Evolutionary conservation across 2,113 vertebrate species (phyloP).

Genomic region (Dissostichus mawsoni): DNA sequence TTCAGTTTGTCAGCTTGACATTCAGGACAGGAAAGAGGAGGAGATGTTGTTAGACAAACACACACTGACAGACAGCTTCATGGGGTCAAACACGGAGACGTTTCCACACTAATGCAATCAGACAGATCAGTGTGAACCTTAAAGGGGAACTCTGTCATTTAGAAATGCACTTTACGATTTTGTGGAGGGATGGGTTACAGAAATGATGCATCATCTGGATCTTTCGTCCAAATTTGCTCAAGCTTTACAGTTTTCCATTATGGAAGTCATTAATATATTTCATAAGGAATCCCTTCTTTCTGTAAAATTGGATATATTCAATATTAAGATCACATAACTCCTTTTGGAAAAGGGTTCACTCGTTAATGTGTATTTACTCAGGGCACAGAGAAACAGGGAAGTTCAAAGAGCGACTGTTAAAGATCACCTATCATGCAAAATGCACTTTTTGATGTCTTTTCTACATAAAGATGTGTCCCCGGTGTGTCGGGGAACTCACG

Average conservation of each 20-base stretch:
- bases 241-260: background rate
- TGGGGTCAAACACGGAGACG: conserved; percentile 23
- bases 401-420: background rate
- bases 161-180: background rate
- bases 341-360: background rate
- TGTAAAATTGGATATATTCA: too few relatives aligned
- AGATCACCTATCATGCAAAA: too few relatives aligned
- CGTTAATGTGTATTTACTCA: background rate
- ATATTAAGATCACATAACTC: background rate
- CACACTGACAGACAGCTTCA: conserved; percentile 23
- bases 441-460: too few relatives aligned
- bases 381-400: background rate
- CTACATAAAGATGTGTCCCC: too few relatives aligned
- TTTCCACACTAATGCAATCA: conserved; percentile 31
- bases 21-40: conserved; percentile 37
- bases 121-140: conserved; percentile 1
- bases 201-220: background rate
- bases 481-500: too few relatives aligned
- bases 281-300: too few relatives aligned
- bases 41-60: conserved; percentile 51
- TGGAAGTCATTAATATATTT: background rate
- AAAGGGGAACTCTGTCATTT: background rate
- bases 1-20: conserved; percentile 68
- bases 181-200: background rate
- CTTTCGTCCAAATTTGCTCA: background rate